These are phyloP conservation scores for Drosophila truncata DNA, from an alignment of 1,140 invertebrate species.

Conservation along the genomic window DNA sequence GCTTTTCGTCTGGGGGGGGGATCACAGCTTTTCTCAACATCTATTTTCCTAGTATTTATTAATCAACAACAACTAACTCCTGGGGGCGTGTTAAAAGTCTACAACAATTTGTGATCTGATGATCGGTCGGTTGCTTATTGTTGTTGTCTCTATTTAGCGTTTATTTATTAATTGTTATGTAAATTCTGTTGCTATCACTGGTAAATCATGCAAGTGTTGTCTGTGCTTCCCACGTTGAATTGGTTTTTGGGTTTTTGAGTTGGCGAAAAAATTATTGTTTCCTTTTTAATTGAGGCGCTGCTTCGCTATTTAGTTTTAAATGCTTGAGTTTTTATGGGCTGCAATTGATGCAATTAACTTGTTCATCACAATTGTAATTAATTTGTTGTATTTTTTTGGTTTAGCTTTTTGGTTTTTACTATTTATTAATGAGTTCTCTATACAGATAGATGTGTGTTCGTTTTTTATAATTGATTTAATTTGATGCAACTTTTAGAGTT, in stretches of 20 bases:
- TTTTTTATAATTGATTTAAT: constrained; percentile 34
- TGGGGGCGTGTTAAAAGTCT: constrained; percentile 29
- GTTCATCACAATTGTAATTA: constrained; percentile 73
- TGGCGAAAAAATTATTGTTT: constrained; percentile 73
- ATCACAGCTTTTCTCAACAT: constrained; percentile 56
- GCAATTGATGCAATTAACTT: constrained; percentile 62
- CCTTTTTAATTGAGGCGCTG: constrained; percentile 72
- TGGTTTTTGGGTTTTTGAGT: constrained; percentile 4
- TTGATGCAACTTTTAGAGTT: constrained; percentile 51
- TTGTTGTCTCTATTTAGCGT: constrained; percentile 23
- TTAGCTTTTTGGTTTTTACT: constrained; percentile 40
- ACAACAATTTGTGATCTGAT: constrained; percentile 46
- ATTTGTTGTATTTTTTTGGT: constrained; percentile 34
- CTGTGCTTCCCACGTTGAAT: constrained; percentile 28
- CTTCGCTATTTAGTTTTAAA: constrained; percentile 44
- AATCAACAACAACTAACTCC: constrained; percentile 48
- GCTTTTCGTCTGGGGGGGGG: constrained; percentile 12
- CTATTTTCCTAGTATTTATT: constrained; percentile 31
- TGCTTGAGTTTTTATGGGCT: constrained; percentile 51
- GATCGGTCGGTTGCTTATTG: constrained; percentile 23
- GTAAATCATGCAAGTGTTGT: constrained; percentile 48
- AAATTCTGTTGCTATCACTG: constrained; percentile 76
- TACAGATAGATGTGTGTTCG: constrained; percentile 50
- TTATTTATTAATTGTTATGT: constrained; percentile 52
- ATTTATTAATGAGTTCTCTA: constrained; percentile 58